phyloP scores from a whole-genome alignment of 2,888 invertebrate species.

The Andrena marginata region DNA sequence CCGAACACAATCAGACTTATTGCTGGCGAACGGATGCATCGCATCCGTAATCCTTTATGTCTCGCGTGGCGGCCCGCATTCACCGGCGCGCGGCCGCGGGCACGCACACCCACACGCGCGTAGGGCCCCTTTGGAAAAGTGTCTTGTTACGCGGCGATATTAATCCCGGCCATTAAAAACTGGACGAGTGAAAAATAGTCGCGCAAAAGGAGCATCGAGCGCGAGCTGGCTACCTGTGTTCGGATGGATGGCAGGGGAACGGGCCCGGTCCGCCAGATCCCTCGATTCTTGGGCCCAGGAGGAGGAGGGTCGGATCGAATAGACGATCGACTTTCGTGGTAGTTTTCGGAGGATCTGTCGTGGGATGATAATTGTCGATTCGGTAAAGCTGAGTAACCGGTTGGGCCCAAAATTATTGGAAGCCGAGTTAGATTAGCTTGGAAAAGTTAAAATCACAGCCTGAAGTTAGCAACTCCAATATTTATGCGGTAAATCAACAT shows the following conservation, averaged over 20 bases:
- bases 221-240: constrained; percentile 80
- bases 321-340: constrained; percentile 3
- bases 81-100: constrained; percentile 51
- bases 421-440: no score
- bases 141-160: constrained; percentile 84
- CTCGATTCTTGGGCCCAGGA: constrained; percentile 23
- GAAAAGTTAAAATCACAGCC: no score
- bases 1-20: constrained; percentile 84
- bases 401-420: no score
- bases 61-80: constrained; percentile 66
- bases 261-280: neutral
- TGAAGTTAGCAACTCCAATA: no score
- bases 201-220: constrained; percentile 75
- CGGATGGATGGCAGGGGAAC: constrained; percentile 52
- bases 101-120: constrained; percentile 59
- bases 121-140: constrained; percentile 77
- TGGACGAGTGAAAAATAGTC: constrained; percentile 84
- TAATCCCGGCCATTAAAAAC: constrained; percentile 84
- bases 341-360: neutral
- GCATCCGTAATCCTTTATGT: constrained; percentile 84
- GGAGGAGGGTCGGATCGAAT: neutral
- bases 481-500: no score
- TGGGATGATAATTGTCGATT: no score
- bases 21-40: constrained; percentile 84
- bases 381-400: neutral